A percentile compares a stretch with the other conserved stretches of the same genome.
Evolutionary conservation across 2,113 vertebrate genomes (phyloP).

Genomic region (Engystomops pustulosus): DNA sequence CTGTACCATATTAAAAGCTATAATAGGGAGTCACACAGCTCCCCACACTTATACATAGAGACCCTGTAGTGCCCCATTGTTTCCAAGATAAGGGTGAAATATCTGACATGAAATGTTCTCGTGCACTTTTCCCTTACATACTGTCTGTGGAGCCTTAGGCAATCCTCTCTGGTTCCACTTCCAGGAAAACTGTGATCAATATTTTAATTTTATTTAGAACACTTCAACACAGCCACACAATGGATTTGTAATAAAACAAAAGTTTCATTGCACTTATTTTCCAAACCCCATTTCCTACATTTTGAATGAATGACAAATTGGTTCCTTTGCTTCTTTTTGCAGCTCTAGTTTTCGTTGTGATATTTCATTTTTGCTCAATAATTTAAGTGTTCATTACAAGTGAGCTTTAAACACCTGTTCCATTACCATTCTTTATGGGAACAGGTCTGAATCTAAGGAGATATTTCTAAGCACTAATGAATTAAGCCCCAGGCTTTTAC

Average conservation of each 20-base stretch:
- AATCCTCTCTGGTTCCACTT: neutral
- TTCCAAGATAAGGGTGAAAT: neutral
- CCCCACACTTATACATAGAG: neutral
- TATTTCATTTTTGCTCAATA: conserved; percentile 57
- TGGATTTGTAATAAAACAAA: neutral
- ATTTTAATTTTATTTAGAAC: neutral
- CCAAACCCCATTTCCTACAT: neutral
- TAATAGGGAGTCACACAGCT: too few relatives aligned
- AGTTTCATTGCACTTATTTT: neutral
- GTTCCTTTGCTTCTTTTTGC: conserved; percentile 21
- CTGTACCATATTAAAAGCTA: too few relatives aligned
- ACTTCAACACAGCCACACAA: neutral
- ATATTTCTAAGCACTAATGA: conserved; percentile 59
- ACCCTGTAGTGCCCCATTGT: neutral
- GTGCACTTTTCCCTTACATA: neutral
- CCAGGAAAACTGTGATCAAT: neutral
- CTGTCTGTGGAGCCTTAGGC: neutral
- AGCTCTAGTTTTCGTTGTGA: conserved; percentile 17
- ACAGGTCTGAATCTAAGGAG: conserved; percentile 41
- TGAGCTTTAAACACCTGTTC: conserved; percentile 55
- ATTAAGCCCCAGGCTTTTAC: conserved; percentile 58
- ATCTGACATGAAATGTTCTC: neutral
- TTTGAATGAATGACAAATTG: conserved; percentile 7
- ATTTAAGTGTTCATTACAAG: conserved; percentile 51
- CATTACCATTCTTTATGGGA: conserved; percentile 56